Evolutionary conservation across 1,140 invertebrate genomes (phyloP).

Genomic region (Drosophila obscura): DNA sequence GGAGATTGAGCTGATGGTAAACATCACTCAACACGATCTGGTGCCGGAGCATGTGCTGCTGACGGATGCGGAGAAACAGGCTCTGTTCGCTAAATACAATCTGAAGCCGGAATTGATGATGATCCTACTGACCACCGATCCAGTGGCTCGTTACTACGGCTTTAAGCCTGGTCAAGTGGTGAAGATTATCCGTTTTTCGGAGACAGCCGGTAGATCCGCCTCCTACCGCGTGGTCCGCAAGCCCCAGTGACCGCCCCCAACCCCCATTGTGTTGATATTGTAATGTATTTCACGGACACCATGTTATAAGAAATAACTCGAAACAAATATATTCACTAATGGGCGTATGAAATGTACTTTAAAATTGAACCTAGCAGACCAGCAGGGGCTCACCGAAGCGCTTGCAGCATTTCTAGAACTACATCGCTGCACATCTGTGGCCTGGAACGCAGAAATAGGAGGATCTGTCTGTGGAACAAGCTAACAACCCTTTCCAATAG

Average conservation of each 20-base stretch:
- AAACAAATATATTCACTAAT: no score
- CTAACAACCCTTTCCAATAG: no score
- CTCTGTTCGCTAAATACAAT: slow-evolving; percentile 93
- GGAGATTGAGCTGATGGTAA: slow-evolving; percentile 98
- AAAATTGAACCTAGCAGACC: no score
- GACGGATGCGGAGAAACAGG: slow-evolving; percentile 98
- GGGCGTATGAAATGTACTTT: no score
- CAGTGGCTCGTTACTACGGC: slow-evolving; percentile 91
- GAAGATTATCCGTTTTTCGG: slow-evolving; percentile 98
- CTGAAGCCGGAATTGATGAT: slow-evolving; percentile 99
- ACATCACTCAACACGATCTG: slow-evolving; percentile 99
- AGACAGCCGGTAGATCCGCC: slow-evolving; percentile 99
- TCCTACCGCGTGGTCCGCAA: slow-evolving; percentile 97
- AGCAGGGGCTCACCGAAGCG: no score
- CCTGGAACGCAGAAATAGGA: no score
- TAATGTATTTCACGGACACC: no score
- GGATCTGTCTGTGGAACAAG: no score
- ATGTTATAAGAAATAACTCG: no score
- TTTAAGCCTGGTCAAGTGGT: slow-evolving; percentile 90
- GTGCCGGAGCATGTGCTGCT: slow-evolving; percentile 99
- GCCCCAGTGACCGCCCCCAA: slow-evolving; percentile 84
- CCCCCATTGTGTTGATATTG: no score
- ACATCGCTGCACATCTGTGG: no score
- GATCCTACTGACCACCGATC: slow-evolving; percentile 99
- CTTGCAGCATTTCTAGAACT: no score